These are phyloP conservation scores for Sarcophaga variegata DNA, from an alignment of 2,888 invertebrate species.

Conservation along the genomic window DNA sequence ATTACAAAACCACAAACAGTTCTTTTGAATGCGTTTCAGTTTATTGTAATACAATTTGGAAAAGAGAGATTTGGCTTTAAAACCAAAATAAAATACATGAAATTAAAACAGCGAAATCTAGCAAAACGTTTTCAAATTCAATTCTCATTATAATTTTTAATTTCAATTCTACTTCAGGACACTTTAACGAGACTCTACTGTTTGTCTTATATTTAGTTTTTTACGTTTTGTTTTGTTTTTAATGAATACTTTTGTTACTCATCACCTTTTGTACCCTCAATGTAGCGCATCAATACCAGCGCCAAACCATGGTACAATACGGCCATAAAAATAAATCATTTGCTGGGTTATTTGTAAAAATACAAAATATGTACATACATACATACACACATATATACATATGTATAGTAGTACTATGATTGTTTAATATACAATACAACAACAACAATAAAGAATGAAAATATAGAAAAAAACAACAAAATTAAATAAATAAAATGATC, in stretches of 20 bases:
- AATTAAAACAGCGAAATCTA: too few species aligned
- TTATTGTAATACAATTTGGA: neutral
- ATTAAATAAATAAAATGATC: slow-evolving; percentile 53
- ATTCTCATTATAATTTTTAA: neutral
- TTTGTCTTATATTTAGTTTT: slow-evolving; percentile 39
- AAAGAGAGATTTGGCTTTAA: neutral
- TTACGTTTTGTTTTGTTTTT: slow-evolving; percentile 28
- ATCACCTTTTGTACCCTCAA: slow-evolving; percentile 68
- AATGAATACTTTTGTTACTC: slow-evolving; percentile 64
- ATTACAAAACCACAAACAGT: slow-evolving; percentile 51
- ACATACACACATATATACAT: neutral
- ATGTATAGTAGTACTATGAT: neutral
- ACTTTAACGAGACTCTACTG: slow-evolving; percentile 25
- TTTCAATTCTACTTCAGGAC: neutral
- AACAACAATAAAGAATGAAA: slow-evolving; percentile 46
- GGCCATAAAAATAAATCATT: slow-evolving; percentile 62
- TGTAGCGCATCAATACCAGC: slow-evolving; percentile 66
- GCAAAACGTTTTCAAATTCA: too few species aligned
- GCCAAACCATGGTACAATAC: slow-evolving; percentile 38
- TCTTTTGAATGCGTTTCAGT: slow-evolving; percentile 15
- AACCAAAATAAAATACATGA: neutral
- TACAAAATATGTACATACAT: slow-evolving; percentile 25
- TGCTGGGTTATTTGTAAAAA: slow-evolving; percentile 63
- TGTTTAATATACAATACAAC: slow-evolving; percentile 7
- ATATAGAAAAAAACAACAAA: slow-evolving; percentile 26